Evolutionary conservation across 2,113 vertebrate genomes (phyloP), one percentile per base, ranked within the genome.

Genomic region (Laticauda colubrina): DNA sequence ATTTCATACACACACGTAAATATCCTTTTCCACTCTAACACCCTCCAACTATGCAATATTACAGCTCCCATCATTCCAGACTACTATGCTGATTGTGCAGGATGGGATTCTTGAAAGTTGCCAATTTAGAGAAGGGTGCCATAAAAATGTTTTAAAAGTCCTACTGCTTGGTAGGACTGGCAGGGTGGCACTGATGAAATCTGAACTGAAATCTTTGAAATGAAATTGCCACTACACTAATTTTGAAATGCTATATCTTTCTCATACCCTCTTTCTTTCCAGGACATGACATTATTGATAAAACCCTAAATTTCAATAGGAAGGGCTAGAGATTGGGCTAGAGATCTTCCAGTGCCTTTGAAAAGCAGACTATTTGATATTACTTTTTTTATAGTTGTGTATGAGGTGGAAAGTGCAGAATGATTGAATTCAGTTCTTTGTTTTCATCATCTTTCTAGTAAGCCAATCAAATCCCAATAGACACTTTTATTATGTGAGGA

Each of bases 401-500:
- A 92, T 54, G 21, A 61, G 34, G 48, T n/a, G 39, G 51, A 89
- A 89, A 92, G 54, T 55, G 23, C 53, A 89, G 34, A 85, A 89
- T 89, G 88, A 59, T 8, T 59, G 53, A 89, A 57, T 92, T 92
- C n/a, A 56, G 87, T 89, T 89, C 53, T 89, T 89, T 54, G 86
- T 57, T 89, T 85, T 55, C 20, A 57, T 92, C 69, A 85, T 85
- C 59, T 92, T 92, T 92, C 61, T 92, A 75, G 23, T 48, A 85
- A 92, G 56, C 43, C 43, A 64, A 29, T 64, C 43, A 92, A 85
- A 43, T 39, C 69, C 43, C 39, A 57, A 43, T 89, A 85, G 29
- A 29, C 69, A 59, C 39, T 89, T 88, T 54, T 88, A 87, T 89
- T 89, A 85, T 92, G 29, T 85, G 88, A 89, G 48, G 26, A 89